Conservation (phyloP, 2,113 vertebrate genomes). For the Epinephelus moara region DNA sequence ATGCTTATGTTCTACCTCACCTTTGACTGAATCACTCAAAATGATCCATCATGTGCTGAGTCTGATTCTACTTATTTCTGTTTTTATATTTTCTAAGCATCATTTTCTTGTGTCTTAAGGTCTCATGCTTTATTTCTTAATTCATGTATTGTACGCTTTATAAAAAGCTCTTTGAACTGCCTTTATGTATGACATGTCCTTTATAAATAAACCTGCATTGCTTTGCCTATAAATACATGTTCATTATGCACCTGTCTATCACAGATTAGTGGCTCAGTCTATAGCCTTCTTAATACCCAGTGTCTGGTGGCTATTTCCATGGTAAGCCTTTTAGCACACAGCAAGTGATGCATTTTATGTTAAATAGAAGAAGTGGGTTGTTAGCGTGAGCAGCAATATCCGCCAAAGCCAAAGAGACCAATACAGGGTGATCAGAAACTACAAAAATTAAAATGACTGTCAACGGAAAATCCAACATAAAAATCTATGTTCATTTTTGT, state of each 20-base stretch:
- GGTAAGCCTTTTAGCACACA: neutral
- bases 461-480: slow-evolving; percentile 6
- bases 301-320: slow-evolving; percentile 38
- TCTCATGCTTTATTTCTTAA: neutral
- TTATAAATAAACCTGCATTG: slow-evolving; percentile 51
- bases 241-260: slow-evolving; percentile 52
- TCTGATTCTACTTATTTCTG: neutral
- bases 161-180: slow-evolving; percentile 14
- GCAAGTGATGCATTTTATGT: slow-evolving; percentile 4
- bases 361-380: neutral
- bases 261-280: slow-evolving; percentile 45
- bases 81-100: neutral
- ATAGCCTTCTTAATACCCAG: slow-evolving; percentile 28
- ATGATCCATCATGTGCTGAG: neutral
- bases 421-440: neutral
- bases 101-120: neutral
- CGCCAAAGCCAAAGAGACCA: neutral
- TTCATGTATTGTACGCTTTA: slow-evolving; percentile 3
- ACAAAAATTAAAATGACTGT: slow-evolving; percentile 1
- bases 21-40: neutral
- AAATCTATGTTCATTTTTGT: too few relatives aligned
- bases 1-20: neutral
- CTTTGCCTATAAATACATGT: slow-evolving; percentile 56
- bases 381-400: neutral
- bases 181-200: slow-evolving; percentile 29